These are phyloP conservation scores for Apodemus agrarius DNA, from an alignment of 2,797 vertebrate species.

Conservation along the genomic window DNA sequence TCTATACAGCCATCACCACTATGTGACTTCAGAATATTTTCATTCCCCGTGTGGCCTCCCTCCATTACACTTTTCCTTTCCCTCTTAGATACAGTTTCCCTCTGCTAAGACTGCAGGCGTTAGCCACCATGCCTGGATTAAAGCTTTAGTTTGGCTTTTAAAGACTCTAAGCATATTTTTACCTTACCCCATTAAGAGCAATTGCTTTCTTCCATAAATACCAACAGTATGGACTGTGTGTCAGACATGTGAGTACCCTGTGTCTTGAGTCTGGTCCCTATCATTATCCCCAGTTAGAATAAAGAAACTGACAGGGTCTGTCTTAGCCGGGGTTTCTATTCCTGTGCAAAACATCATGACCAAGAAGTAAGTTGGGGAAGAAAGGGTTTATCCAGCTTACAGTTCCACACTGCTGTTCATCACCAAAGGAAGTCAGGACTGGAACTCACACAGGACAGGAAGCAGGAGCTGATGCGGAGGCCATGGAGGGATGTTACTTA, in stretches of 20 bases:
- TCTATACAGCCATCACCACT: neutral
- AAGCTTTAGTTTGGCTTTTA: conserved; percentile 19
- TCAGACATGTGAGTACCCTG: neutral
- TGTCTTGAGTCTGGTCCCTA: neutral
- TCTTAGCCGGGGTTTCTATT: neutral
- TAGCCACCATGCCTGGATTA: neutral
- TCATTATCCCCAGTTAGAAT: neutral
- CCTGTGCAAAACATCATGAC: neutral
- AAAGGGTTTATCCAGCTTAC: neutral
- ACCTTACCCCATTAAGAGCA: neutral
- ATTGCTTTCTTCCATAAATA: neutral
- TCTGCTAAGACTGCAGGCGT: neutral
- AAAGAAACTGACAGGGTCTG: neutral
- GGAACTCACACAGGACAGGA: neutral
- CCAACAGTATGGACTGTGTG: neutral
- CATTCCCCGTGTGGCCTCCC: neutral
- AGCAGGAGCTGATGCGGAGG: neutral
- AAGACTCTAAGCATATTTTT: neutral
- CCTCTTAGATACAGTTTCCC: neutral
- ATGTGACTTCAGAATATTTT: neutral
- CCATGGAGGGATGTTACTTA: neutral
- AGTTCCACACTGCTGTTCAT: neutral
- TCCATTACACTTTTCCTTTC: neutral
- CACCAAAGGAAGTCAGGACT: neutral
- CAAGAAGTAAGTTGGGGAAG: neutral